phyloP scores from a whole-genome alignment of 1,140 invertebrate species.

The Drosophila equinoxialis region DNA sequence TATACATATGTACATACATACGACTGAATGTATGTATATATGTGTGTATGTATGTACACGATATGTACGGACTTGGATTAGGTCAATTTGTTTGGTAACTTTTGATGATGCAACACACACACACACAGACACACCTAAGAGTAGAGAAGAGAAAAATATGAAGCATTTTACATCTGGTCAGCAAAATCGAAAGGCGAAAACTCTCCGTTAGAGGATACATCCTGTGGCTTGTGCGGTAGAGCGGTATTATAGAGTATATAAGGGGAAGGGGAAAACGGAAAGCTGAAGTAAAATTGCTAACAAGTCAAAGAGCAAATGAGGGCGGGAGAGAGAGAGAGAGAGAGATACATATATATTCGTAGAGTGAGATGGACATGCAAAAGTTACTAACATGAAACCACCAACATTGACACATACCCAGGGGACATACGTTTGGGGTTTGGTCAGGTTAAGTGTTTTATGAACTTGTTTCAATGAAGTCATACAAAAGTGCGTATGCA shows the following conservation, averaged over 20 bases:
- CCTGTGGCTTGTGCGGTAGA: slow-evolving; percentile 39
- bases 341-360: background rate
- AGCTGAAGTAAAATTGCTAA: slow-evolving; percentile 58
- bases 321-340: background rate
- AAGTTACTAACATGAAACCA: slow-evolving; percentile 19
- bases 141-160: slow-evolving; percentile 1
- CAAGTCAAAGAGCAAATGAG: slow-evolving; percentile 48
- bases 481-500: slow-evolving; percentile 60
- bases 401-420: slow-evolving; percentile 51
- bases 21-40: background rate
- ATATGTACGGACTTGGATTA: slow-evolving; percentile 50
- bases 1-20: background rate
- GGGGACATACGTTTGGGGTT: slow-evolving; percentile 56
- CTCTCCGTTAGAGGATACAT: slow-evolving; percentile 69
- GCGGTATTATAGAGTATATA: background rate
- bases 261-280: background rate
- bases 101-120: slow-evolving; percentile 46
- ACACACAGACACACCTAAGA: background rate
- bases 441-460: slow-evolving; percentile 80
- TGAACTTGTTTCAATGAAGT: slow-evolving; percentile 80
- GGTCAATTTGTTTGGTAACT: slow-evolving; percentile 61
- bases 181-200: slow-evolving; percentile 41
- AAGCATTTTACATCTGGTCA: slow-evolving; percentile 35
- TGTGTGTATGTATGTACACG: slow-evolving; percentile 24
- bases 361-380: background rate